Conservation (phyloP, 2,888 invertebrate species). For the Frankliniella intonsa region DNA sequence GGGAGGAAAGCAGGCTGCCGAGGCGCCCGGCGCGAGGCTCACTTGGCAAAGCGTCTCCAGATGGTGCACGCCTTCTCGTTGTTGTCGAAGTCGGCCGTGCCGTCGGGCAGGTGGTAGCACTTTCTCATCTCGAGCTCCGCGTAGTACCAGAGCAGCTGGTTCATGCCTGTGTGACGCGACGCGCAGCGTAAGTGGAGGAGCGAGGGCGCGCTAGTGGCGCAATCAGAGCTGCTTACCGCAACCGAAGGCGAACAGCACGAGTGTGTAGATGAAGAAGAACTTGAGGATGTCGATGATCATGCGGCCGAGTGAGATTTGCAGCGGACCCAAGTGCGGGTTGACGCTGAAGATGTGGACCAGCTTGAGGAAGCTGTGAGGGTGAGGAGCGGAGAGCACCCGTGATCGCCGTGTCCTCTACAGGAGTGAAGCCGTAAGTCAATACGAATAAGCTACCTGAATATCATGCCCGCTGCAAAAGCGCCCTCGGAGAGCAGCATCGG, state of each 20-base stretch:
- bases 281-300: slow-evolving; percentile 94
- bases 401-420: no score
- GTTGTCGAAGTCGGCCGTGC: slow-evolving; percentile 76
- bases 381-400: slow-evolving; percentile 35
- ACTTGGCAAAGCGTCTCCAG: slow-evolving; percentile 89
- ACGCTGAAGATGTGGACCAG: slow-evolving; percentile 96
- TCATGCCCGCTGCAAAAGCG: slow-evolving; percentile 95
- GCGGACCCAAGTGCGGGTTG: slow-evolving; percentile 91
- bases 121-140: slow-evolving; percentile 82
- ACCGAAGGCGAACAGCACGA: slow-evolving; percentile 91
- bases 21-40: slow-evolving; percentile 39
- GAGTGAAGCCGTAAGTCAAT: no score
- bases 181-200: neutral
- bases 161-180: slow-evolving; percentile 58
- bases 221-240: slow-evolving; percentile 64
- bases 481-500: slow-evolving; percentile 92
- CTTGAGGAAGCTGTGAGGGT: slow-evolving; percentile 72
- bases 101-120: slow-evolving; percentile 70
- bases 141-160: slow-evolving; percentile 90
- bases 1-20: no score
- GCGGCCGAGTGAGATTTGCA: slow-evolving; percentile 88
- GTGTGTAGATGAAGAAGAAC: slow-evolving; percentile 90
- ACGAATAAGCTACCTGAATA: slow-evolving; percentile 62
- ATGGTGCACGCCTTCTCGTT: slow-evolving; percentile 78
- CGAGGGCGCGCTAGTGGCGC: neutral